phyloP scores from a whole-genome alignment of 92 coral and sea anemone species.

The Pocillopora meandrina region DNA sequence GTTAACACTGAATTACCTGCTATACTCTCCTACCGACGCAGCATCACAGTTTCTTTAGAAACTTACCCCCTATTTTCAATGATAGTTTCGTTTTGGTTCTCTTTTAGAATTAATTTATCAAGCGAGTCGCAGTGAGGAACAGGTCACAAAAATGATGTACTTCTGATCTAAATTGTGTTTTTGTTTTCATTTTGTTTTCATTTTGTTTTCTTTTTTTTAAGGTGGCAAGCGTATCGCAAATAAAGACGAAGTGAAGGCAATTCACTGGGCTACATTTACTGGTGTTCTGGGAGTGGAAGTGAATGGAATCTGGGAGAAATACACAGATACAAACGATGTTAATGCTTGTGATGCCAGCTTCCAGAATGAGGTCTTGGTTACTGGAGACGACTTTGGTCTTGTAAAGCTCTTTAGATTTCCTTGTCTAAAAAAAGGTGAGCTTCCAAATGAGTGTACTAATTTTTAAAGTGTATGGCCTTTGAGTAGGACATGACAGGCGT shows the following conservation, averaged over 20 bases:
- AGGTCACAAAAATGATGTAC: no score
- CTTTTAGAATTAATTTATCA: no score
- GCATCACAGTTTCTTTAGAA: no score
- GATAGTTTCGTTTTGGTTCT: no score
- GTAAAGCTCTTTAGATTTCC: constrained; percentile 98
- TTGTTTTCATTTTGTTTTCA: not conserved
- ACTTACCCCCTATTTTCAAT: no score
- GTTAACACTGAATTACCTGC: no score
- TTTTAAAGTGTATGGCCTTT: no score
- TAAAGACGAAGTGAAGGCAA: constrained; percentile 95
- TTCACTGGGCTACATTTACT: constrained; percentile 95
- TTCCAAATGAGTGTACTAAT: not conserved
- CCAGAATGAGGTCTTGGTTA: constrained; percentile 80
- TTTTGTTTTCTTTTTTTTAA: constrained; percentile 4
- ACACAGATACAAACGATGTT: constrained; percentile 96
- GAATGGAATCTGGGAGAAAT: constrained; percentile 98
- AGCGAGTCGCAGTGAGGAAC: no score
- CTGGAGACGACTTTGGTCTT: constrained; percentile 98
- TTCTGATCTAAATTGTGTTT: not conserved
- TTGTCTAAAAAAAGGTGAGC: constrained; percentile 88
- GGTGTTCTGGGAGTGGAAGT: constrained; percentile 95
- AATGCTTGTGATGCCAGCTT: constrained; percentile 93
- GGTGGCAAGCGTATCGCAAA: constrained; percentile 90
- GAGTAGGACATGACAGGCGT: no score
- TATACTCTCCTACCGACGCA: no score